phyloP scores from a whole-genome alignment of 2,888 invertebrate genomes.

The Minunthozetes semirufus region DNA sequence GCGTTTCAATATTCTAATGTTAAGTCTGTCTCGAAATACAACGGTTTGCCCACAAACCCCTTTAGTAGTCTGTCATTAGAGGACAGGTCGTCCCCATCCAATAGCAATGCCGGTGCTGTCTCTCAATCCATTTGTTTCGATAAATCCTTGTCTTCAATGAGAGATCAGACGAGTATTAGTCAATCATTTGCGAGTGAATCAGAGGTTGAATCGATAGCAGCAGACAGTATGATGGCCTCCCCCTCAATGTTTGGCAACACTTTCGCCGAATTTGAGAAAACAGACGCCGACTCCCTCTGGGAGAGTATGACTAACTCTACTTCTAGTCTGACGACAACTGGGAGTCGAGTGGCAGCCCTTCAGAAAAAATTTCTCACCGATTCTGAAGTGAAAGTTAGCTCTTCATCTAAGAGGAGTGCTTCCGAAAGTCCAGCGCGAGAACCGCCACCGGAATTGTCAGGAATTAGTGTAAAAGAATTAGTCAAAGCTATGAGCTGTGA shows the following conservation, averaged over 20 bases:
- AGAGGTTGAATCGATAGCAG: constrained; percentile 4
- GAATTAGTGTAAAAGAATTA: constrained; percentile 64
- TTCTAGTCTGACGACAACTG: constrained; percentile 29
- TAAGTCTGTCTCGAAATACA: constrained; percentile 1
- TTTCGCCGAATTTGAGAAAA: constrained; percentile 39
- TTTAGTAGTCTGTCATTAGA: background rate
- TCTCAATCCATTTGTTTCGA: constrained; percentile 4
- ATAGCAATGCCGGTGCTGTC: constrained; percentile 16
- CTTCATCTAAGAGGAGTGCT: background rate
- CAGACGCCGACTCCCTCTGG: constrained; percentile 35
- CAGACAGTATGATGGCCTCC: background rate
- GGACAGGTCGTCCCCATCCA: constrained; percentile 5
- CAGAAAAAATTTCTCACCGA: constrained; percentile 31
- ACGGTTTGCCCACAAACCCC: background rate
- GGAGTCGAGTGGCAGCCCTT: constrained; percentile 37
- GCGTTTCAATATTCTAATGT: background rate
- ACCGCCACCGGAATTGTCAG: constrained; percentile 55
- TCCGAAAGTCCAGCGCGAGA: constrained; percentile 38
- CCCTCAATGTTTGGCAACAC: constrained; percentile 36
- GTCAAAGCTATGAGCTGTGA: constrained; percentile 67
- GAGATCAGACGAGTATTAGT: constrained; percentile 26
- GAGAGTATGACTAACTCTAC: constrained; percentile 2
- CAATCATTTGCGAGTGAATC: constrained; percentile 19
- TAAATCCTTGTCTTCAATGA: constrained; percentile 12
- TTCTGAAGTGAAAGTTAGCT: constrained; percentile 7